phyloP scores from a whole-genome alignment of 2,113 vertebrate genomes.

The Australoheros scitulus region DNA sequence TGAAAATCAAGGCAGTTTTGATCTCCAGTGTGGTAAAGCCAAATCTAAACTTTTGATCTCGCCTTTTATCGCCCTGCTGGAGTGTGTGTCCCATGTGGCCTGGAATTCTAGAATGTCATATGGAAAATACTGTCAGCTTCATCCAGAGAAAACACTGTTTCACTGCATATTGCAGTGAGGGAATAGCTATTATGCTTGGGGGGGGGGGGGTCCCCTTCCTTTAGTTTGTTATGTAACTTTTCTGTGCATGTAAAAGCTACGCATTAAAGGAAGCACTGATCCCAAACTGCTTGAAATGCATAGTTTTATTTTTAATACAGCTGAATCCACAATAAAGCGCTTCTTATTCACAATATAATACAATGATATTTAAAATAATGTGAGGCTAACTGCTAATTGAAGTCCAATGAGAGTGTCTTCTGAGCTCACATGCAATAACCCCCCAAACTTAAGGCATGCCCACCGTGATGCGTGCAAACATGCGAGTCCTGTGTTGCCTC shows the following conservation, averaged over 20 bases:
- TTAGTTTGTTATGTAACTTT: neutral
- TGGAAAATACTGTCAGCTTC: neutral
- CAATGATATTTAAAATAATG: neutral
- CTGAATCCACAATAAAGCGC: neutral
- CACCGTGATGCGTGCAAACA: neutral
- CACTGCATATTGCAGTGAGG: neutral
- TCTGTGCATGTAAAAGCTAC: neutral
- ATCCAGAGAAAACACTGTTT: slow-evolving; percentile 8
- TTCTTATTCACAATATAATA: neutral
- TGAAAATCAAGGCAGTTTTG: neutral
- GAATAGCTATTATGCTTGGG: neutral
- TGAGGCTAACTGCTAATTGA: neutral
- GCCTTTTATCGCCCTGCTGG: neutral
- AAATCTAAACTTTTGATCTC: slow-evolving; percentile 1
- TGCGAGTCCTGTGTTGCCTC: fast-evolving
- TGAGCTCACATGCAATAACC: neutral
- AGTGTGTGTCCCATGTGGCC: neutral
- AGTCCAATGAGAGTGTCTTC: neutral
- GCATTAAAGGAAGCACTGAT: neutral
- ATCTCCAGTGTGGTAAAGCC: neutral
- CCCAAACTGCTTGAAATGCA: neutral
- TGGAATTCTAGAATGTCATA: slow-evolving; percentile 6
- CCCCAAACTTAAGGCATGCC: neutral
- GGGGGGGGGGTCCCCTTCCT: too few species aligned
- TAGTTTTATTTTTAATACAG: neutral